Conservation (phyloP, 2,113 vertebrate species). For the Eonycteris spelaea region DNA sequence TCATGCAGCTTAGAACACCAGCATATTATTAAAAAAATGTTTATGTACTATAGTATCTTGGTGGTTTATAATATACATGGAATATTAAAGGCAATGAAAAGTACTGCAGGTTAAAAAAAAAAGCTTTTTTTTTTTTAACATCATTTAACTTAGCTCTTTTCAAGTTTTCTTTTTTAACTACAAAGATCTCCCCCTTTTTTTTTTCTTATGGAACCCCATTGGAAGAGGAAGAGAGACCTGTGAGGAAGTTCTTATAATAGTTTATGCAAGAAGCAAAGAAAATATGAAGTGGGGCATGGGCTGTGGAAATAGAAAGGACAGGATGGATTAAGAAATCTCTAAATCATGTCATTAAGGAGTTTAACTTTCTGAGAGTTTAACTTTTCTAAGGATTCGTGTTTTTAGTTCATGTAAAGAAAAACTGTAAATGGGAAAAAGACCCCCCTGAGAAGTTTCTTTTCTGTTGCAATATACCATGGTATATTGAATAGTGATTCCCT, state of each 20-base stretch:
- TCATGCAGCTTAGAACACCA: neutral
- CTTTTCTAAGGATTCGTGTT: neutral
- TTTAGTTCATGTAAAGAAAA: conserved; percentile 26
- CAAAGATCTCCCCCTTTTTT: neutral
- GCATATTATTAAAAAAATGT: neutral
- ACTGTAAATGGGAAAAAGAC: neutral
- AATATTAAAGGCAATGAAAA: neutral
- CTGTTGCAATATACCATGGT: neutral
- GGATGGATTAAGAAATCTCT: neutral
- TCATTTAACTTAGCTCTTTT: neutral
- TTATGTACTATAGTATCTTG: neutral
- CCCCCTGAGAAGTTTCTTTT: neutral
- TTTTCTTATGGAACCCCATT: neutral
- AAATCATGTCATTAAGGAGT: neutral
- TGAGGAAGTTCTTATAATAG: neutral
- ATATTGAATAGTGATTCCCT: neutral
- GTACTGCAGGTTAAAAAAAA: neutral
- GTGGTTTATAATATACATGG: neutral
- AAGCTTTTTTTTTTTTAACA: neutral
- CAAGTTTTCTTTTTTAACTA: neutral
- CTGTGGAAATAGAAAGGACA: neutral
- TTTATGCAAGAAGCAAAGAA: conserved; percentile 15
- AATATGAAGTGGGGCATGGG: neutral
- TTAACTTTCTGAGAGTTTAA: neutral
- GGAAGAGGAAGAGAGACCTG: neutral